Base-by-base conservation (phyloP, 2,113 vertebrate genomes). In the Colistium nudipinnis region DNA sequence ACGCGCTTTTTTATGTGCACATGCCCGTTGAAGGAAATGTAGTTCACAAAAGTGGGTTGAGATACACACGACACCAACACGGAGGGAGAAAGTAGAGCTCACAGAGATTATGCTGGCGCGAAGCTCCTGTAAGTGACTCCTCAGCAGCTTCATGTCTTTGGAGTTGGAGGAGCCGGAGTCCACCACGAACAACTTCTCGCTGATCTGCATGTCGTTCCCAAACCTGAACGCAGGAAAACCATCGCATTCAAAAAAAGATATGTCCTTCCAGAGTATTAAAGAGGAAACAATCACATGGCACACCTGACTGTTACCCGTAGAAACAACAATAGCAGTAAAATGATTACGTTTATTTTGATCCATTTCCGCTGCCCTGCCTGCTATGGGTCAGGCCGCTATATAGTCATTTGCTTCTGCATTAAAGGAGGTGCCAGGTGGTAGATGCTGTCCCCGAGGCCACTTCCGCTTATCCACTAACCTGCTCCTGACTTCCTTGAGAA, bases 141-240 rank as follows among this genome's bases (percentile, higher is more conserved):
- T 93, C 44, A 99, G 94, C 16, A 96, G 93, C 88, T 98, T 99
- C 84, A 98, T 91, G 85, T 98, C 97, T 92, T 94, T 98, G 4
- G 97, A 98, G 57, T 95, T 96, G 16, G 97, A 96, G 39, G 96
- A 96, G 41, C 97, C 97, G 0, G 95, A 92, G 76, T 99, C 98
- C 92, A 96, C 89, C 45, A 98, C 94, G 89, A 98, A 99, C 61
- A 99, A 81, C 78, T 95, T 96, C 36, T 99, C 95, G 53, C 95
- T 95, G 87, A 99, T 92, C 53, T 94, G 92, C 63, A 99, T 91
- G 82, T 98, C 97, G 24, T 96, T 95, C 20, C 97, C 97, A 91
- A 99, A 99, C 87, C 98, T 99, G 66, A 12, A 68, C n/a, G 8
- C 17, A 24, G 66, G 2, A 52, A 27, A 33, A 17, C 24, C 1